Conservation (phyloP, 1,140 invertebrate genomes). For the Neodiprion virginianus region DNA sequence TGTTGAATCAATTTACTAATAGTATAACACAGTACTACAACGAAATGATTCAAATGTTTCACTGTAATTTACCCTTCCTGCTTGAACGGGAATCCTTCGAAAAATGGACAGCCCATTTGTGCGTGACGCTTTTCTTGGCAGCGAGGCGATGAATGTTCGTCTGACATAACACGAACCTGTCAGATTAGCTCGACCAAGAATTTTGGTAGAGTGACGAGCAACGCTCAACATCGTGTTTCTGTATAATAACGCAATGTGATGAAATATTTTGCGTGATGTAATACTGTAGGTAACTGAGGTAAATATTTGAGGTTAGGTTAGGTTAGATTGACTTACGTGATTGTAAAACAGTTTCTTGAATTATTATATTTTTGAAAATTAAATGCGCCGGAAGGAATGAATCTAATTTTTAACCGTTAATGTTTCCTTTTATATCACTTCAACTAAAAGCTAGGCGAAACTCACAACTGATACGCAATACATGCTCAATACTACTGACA, state of each 20-base stretch:
- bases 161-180: not conserved
- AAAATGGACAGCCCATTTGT: not conserved
- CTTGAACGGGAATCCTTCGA: not conserved
- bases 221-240: not conserved
- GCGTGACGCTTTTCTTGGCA: not conserved
- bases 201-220: not conserved
- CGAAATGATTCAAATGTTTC: too few relatives aligned
- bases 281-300: not conserved
- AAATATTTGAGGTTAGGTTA: constrained; percentile 1
- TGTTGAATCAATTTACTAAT: not conserved
- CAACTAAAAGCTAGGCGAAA: too few relatives aligned
- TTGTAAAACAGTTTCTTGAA: not conserved
- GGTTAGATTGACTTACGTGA: not conserved
- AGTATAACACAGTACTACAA: not conserved
- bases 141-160: not conserved
- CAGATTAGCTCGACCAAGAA: not conserved
- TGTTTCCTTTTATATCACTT: too few relatives aligned
- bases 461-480: too few relatives aligned
- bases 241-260: not conserved
- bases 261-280: not conserved
- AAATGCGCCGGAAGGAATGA: too few relatives aligned
- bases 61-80: not conserved
- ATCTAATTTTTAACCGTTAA: too few relatives aligned
- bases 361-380: not conserved
- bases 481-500: too few relatives aligned